Percentiles rank a stretch among this genome's conserved stretches.
phyloP scores from a whole-genome alignment of 2,888 invertebrate genomes.

The Spialia ferax region DNA sequence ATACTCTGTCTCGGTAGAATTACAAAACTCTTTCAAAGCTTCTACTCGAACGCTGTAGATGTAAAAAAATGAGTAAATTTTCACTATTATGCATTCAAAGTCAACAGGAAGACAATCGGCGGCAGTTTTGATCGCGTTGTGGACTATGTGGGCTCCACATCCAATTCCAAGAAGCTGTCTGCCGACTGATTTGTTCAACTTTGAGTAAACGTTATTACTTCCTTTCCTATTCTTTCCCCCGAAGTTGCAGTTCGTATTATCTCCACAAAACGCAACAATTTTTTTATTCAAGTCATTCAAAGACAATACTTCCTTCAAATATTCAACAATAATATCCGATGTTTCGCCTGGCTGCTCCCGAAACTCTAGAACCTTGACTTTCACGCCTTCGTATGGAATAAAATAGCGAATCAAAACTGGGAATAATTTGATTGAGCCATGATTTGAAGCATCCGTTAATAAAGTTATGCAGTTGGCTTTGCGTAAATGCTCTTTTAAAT shows the following conservation, averaged over 20 bases:
- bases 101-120: conserved; percentile 49
- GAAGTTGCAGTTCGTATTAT: conserved; percentile 50
- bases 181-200: conserved; percentile 45
- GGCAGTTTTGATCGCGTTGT: conserved; percentile 47
- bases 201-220: conserved; percentile 46
- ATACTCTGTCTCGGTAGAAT: conserved; percentile 46
- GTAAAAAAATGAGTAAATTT: conserved; percentile 49
- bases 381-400: conserved; percentile 49
- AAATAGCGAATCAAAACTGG: conserved; percentile 51
- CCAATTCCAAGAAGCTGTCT: conserved; percentile 46
- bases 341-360: conserved; percentile 49
- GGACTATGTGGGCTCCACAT: conserved; percentile 49
- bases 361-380: conserved; percentile 51
- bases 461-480: background rate
- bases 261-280: conserved; percentile 51
- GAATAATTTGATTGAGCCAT: conserved; percentile 54
- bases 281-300: conserved; percentile 51
- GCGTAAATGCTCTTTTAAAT: background rate
- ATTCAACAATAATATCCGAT: conserved; percentile 50
- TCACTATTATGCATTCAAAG: conserved; percentile 49
- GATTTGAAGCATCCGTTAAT: conserved; percentile 48
- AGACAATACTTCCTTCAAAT: conserved; percentile 52
- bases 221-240: conserved; percentile 46
- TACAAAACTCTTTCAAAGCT: conserved; percentile 49
- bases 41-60: conserved; percentile 49